These are phyloP conservation scores for Lerema accius DNA, from an alignment of 1,140 invertebrate genomes.

Conservation along the genomic window DNA sequence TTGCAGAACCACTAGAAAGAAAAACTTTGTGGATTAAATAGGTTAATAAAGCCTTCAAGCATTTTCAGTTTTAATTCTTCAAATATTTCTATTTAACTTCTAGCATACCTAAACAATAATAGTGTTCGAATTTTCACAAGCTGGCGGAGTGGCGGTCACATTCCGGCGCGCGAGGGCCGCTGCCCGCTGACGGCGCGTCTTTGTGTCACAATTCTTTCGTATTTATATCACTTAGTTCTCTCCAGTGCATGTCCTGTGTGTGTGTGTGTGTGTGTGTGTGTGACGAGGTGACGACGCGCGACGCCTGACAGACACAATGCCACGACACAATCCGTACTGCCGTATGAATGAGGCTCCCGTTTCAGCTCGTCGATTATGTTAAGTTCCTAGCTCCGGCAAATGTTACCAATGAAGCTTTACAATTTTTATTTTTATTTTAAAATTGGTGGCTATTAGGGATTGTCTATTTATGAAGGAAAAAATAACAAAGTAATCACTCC, in stretches of 20 bases:
- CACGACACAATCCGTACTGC: not conserved
- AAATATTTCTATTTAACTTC: not conserved
- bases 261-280: not conserved
- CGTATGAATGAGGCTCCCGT: no score
- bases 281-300: not conserved
- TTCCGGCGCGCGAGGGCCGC: not conserved
- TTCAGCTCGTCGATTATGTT: no score
- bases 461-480: no score
- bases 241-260: not conserved
- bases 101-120: not conserved
- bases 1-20: no score
- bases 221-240: not conserved
- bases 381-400: no score
- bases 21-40: no score
- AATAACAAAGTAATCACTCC: no score
- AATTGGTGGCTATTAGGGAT: no score
- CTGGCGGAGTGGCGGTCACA: not conserved
- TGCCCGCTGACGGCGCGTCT: no score
- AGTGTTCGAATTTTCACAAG: not conserved
- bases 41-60: no score
- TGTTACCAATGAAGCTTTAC: no score
- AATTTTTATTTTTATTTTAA: no score
- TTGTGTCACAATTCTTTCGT: not conserved
- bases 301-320: not conserved
- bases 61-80: not conserved